Evolutionary conservation across 2,888 invertebrate species (phyloP), one percentile per base, ranked within the genome.

Genomic region (Aelia acuminata): DNA sequence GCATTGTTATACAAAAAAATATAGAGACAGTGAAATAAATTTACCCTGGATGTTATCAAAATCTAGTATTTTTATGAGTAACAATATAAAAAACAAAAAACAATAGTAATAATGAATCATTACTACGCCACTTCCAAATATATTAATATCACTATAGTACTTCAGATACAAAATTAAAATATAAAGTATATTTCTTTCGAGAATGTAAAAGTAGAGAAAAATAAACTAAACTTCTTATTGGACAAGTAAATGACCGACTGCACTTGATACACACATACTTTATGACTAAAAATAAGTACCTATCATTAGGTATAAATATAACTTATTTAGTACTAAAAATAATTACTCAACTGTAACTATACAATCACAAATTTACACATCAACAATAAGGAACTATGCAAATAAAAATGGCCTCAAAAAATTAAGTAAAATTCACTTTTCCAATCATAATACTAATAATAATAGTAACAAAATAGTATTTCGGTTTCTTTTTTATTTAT

Each of bases 131-230:
- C n/a, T 57, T 11, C 57, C 26, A 26, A 57, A 8, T 26, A 57
- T 4, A 57, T 57, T 57, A 57, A 57, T 26, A 70, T 31, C 35
- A 18, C 63, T 70, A 70, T 35, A 70, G 63, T 35, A 70, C 35
- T 70, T 70, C 63, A 70, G 26, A 57, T 57, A 57, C 57, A 57
- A 70, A 70, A 70, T 70, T 35, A 70, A 63, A 70, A 70, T 70
- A 70, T 20, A 70, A 70, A 70, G 35, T 35, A 70, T 70, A 35
- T 35, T 70, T 70, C 31, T 70, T 70, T 70, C 31, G 31, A 70
- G 35, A 35, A 20, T 18, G 15, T 70, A 70, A 70, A 70, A 7
- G 35, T 35, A 2, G 63, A 26, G 13, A 70, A 70, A 70, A 70
- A 70, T 70, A 70, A 70, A 70, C 63, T 70, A 18, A 18, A 70